phyloP scores from a whole-genome alignment of 1,140 invertebrate genomes.

The Linepithema humile region DNA sequence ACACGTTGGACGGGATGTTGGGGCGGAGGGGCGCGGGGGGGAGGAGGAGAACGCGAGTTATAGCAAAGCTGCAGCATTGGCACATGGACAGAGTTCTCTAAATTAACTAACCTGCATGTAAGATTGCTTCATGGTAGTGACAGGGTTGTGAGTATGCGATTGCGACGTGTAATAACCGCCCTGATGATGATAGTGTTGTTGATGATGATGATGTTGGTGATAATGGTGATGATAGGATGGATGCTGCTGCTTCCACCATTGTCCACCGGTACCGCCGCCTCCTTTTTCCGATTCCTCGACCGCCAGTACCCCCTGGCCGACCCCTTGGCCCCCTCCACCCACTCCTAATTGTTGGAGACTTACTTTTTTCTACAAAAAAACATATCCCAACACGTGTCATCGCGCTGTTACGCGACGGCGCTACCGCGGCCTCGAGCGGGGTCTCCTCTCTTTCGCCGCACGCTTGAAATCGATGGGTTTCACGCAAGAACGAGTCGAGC shows the following conservation, averaged over 20 bases:
- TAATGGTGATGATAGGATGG: conserved; percentile 76
- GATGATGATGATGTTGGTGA: conserved; percentile 77
- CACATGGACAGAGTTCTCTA: conserved; percentile 50
- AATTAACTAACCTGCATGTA: conserved; percentile 83
- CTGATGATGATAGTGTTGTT: conserved; percentile 81
- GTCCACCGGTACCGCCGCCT: conserved; percentile 75
- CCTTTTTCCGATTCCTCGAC: conserved; percentile 74
- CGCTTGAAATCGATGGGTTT: neutral
- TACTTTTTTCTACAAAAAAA: conserved; percentile 83
- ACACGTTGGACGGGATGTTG: neutral
- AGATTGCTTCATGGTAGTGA: conserved; percentile 83
- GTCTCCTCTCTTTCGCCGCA: neutral
- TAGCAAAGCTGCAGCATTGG: conserved; percentile 43
- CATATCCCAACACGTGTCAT: conserved; percentile 70
- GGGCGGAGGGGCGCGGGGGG: neutral
- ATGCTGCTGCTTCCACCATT: conserved; percentile 83
- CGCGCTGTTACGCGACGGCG: neutral
- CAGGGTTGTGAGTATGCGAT: conserved; percentile 82
- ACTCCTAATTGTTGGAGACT: conserved; percentile 80
- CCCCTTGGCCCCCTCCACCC: conserved; percentile 77
- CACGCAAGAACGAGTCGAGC: neutral
- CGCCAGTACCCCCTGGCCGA: conserved; percentile 79
- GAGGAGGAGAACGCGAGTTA: neutral
- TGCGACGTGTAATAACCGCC: conserved; percentile 82
- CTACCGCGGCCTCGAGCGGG: neutral